A percentile compares a stretch with the other conserved stretches of the same genome.
These are phyloP conservation scores for Ataeniobius toweri DNA, from an alignment of 2,797 vertebrate species.

Conservation along the genomic window DNA sequence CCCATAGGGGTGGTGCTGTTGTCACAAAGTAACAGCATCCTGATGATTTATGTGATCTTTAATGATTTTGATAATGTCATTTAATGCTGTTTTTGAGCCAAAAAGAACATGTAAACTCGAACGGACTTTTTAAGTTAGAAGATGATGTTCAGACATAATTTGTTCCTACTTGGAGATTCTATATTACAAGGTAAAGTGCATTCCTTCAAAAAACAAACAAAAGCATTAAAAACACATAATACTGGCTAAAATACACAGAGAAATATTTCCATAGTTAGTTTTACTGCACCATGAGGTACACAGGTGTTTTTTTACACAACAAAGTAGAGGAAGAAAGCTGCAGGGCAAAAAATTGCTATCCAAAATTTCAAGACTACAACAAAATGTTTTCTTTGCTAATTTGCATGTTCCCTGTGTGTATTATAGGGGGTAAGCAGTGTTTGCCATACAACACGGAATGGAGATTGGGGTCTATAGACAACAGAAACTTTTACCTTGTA, in stretches of 20 bases:
- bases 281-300: not conserved
- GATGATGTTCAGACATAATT: constrained; percentile 24
- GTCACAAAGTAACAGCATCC: constrained; percentile 50
- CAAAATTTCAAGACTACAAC: not conserved
- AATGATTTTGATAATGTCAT: constrained; percentile 73
- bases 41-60: constrained; percentile 70
- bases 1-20: constrained; percentile 39
- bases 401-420: not conserved
- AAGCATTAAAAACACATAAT: not conserved
- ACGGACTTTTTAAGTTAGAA: constrained; percentile 16
- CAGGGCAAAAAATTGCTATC: not conserved
- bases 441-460: not conserved
- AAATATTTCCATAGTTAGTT: not conserved
- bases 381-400: too few relatives aligned
- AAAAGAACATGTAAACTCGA: constrained; percentile 60
- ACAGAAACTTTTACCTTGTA: too few relatives aligned
- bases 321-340: not conserved
- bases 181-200: constrained; percentile 7
- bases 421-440: not conserved
- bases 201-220: not conserved
- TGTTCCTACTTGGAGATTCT: constrained; percentile 18
- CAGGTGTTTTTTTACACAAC: not conserved
- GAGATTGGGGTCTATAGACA: not conserved
- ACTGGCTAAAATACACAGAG: not conserved
- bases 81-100: constrained; percentile 57